phyloP scores from a whole-genome alignment of 2,888 invertebrate species.

The Brachyptera putata region DNA sequence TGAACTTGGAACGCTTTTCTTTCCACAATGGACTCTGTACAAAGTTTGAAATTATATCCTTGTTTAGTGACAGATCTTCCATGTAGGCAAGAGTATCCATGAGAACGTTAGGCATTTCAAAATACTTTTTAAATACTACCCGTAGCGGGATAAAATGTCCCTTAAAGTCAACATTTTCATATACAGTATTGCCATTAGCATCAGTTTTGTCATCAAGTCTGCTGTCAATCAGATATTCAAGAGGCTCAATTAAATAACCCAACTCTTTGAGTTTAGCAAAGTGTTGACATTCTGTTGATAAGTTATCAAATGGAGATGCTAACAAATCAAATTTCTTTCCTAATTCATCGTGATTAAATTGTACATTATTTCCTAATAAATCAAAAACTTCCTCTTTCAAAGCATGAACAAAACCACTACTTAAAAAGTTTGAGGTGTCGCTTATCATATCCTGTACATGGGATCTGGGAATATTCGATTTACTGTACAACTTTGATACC shows the following conservation, averaged over 20 bases:
- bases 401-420: too few relatives aligned
- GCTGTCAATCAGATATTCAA: constrained; percentile 22
- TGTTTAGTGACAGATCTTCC: not conserved
- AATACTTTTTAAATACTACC: not conserved
- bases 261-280: constrained; percentile 28
- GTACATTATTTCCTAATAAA: too few relatives aligned
- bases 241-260: constrained; percentile 28
- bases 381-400: too few relatives aligned
- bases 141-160: not conserved
- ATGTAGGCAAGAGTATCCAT: not conserved
- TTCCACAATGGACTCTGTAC: constrained; percentile 14
- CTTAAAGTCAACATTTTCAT: not conserved
- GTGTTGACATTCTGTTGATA: constrained; percentile 30
- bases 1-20: not conserved
- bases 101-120: constrained; percentile 17
- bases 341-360: too few relatives aligned
- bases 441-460: constrained; percentile 17
- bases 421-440: too few relatives aligned
- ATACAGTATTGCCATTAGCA: not conserved
- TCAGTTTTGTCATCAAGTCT: not conserved
- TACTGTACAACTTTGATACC: too few relatives aligned
- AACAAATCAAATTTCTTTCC: not conserved
- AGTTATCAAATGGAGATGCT: constrained; percentile 15
- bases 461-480: too few relatives aligned
- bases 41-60: constrained; percentile 8